Base-by-base conservation (phyloP, 2,888 invertebrate genomes). In the Athetis lepigone region DNA sequence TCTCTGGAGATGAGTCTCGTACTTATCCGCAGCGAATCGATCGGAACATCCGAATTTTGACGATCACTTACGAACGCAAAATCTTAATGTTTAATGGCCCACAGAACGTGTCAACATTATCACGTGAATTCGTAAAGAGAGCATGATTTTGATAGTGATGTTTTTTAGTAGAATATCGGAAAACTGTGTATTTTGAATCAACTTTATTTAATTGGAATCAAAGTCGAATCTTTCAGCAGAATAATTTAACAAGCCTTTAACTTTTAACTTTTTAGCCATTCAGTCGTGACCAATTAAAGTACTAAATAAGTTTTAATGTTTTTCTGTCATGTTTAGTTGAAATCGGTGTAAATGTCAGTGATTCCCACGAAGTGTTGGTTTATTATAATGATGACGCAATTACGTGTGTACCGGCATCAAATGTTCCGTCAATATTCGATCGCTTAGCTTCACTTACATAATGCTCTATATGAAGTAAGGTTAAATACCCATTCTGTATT, bases 331-430 rank as follows among this genome's bases (percentile, higher is more conserved):
- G 21, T 56, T 43, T 52, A 61, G 49, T 61, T 60, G 43, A 27
- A 23, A 36, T 49, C 19, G 21, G 16, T 37, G 9, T 40, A 40
- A 43, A 37, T 33, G n/a, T 46, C 40, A 39, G 29, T 54, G 21
- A 46, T 55, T 55, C 42, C 70, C 47, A 50, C 61, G 8, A 37
- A 11, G 8, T 18, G 27, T 36, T 46, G 18, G 27, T 46, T 58
- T 50, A 52, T 58, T 62, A 47, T 36, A 71, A 70, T 21, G 57
- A 76, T 63, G 71, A 57, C 62, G 71, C 45, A 57, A 70, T n/a
- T n/a, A n/a, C 19, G 23, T 40, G 37, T 43, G 36, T 54, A 54
- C 50, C 37, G 21, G 42, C 42, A 43, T 46, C 45, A 55, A 71
- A 72, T 62, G 57, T 57, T 51, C 50, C 76, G 37, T 50, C 27